Percentiles rank a stretch among this genome's conserved stretches.
phyloP scores from a whole-genome alignment of 2,888 invertebrate species.

The Tetanocera ferruginea region DNA sequence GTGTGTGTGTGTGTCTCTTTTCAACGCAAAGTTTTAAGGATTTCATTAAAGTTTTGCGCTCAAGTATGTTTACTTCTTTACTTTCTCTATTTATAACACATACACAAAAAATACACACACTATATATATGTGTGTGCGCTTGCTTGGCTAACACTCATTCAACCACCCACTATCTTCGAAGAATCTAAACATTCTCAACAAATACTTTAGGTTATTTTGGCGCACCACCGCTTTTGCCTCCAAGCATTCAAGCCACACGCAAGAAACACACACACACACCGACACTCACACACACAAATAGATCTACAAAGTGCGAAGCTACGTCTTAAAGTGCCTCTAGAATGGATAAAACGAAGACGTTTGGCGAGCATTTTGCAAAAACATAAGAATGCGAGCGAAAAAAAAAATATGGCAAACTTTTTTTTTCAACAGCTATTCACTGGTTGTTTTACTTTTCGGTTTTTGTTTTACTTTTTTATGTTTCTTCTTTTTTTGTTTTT shows the following conservation, averaged over 20 bases:
- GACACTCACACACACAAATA: neutral
- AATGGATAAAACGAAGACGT: neutral
- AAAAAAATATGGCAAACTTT: too few species aligned
- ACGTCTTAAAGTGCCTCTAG: neutral
- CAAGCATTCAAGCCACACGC: neutral
- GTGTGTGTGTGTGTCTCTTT: neutral
- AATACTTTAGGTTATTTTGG: neutral
- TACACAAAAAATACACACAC: too few species aligned
- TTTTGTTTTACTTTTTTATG: neutral
- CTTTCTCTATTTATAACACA: neutral
- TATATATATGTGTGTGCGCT: neutral
- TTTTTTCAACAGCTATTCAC: too few species aligned
- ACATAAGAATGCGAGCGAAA: neutral
- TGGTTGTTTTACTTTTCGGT: neutral
- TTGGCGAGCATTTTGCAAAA: neutral
- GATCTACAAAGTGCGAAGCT: neutral
- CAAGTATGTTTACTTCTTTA: constrained; percentile 9
- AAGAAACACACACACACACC: neutral
- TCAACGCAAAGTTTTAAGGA: constrained; percentile 12
- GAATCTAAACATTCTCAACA: constrained; percentile 13
- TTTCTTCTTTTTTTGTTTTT: neutral
- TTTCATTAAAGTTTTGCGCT: constrained; percentile 13
- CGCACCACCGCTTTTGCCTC: neutral
- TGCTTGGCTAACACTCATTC: neutral
- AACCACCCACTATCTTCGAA: neutral